Base-by-base conservation (phyloP, 2,113 vertebrate species). In the Ariopsis seemanni region DNA sequence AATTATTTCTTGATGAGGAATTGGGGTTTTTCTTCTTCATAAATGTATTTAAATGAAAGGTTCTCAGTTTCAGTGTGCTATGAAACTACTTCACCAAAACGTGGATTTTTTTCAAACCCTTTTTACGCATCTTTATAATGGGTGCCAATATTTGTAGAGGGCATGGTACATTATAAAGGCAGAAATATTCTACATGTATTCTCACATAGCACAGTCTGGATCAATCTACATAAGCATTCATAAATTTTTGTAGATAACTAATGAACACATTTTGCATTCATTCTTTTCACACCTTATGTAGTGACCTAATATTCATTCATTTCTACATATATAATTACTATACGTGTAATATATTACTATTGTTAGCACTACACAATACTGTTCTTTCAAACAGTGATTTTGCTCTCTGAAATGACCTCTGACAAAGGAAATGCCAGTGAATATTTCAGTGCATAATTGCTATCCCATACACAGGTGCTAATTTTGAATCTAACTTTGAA, bases 401-500 rank as follows among this genome's bases (percentile, higher is more conserved):
- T 79, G 2, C n/a, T 52, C 25, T 25, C 20, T 65, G 42, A 63
- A 87, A 75, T 62, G 34, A 85, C 53, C 52, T 48, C 58, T 50
- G 55, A 60, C 52, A 60, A 4, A 30, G 30, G 7, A 80, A 72
- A 34, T 55, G 34, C 72, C 57, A 65, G 48, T 7, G 7, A 62
- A 52, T 75, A n/a, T 75, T 86, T 30, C 7, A 6, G 69, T 57
- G 20, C 42, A 55, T 72, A 72, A 55, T 27, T 81, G 69, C 57
- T 78, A 75, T 63, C 7, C 67, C 17, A 55, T 48, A 30, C 12
- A 18, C 9, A 72, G 42, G 2, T 34, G 77, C 55, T 67, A 15
- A 2, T 89, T 85, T 85, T 77, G 52, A 89, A 52, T 48, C 42
- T 42, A 42, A 50, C 60, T 60, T 34, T 58, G 57, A 74, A 30